phyloP scores from a whole-genome alignment of 2,797 vertebrate genomes.

The Micropoecilia bifurca region DNA sequence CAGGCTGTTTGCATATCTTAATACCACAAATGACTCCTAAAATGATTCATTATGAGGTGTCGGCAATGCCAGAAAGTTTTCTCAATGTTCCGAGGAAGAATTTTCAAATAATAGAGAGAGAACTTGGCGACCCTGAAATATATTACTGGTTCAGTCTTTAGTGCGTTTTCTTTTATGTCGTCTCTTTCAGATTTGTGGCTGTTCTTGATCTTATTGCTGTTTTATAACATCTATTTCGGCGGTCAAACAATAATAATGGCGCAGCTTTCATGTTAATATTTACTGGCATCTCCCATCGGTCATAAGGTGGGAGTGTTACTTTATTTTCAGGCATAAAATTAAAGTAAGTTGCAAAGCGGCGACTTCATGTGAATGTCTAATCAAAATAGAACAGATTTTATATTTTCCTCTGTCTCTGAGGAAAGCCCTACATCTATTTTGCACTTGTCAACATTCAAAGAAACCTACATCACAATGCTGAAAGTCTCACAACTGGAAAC shows the following conservation, averaged over 20 bases:
- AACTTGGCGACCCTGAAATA: background rate
- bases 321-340: background rate
- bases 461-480: background rate
- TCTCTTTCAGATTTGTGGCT: background rate
- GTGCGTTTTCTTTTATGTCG: background rate
- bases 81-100: background rate
- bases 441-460: background rate
- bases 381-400: background rate
- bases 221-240: background rate
- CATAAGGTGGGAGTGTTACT: background rate
- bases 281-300: background rate
- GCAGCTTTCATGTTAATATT: background rate
- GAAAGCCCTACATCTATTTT: background rate
- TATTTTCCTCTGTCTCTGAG: background rate
- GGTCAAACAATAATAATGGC: background rate
- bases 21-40: constrained; percentile 1
- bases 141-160: background rate
- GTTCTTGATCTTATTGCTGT: background rate
- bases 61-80: background rate
- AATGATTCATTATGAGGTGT: background rate
- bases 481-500: background rate
- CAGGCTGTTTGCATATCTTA: background rate
- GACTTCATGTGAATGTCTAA: background rate
- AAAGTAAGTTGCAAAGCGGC: background rate
- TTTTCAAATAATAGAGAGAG: background rate